A percentile compares a stretch with the other conserved stretches of the same genome.
These are phyloP conservation scores for Danaus melanippus DNA, from an alignment of 1,140 invertebrate species.

Conservation along the genomic window DNA sequence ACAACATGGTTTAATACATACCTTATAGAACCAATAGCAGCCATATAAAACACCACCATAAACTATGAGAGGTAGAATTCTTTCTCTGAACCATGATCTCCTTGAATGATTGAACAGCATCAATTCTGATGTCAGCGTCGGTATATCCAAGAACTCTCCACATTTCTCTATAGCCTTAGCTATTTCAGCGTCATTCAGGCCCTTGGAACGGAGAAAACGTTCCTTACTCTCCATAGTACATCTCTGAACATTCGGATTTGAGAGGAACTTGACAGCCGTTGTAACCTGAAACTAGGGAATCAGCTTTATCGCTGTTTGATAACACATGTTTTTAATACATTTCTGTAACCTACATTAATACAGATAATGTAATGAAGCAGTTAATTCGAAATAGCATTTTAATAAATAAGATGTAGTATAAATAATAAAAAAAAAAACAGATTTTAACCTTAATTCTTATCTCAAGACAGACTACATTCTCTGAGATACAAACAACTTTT, in stretches of 20 bases:
- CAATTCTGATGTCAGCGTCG: conserved; percentile 57
- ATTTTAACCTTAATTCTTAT: too few relatives aligned
- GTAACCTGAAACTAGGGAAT: conserved; percentile 75
- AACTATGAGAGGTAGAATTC: conserved; percentile 78
- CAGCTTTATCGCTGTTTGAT: conserved; percentile 8
- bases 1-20: conserved; percentile 33
- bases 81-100: conserved; percentile 76
- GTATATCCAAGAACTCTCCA: conserved; percentile 43
- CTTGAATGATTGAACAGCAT: conserved; percentile 58
- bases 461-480: too few relatives aligned
- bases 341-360: too few relatives aligned
- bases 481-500: too few relatives aligned
- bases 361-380: too few relatives aligned
- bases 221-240: conserved; percentile 84
- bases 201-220: conserved; percentile 85
- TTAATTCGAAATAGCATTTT: too few relatives aligned
- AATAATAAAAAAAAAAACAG: too few relatives aligned
- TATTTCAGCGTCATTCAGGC: conserved; percentile 85
- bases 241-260: conserved; percentile 84
- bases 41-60: conserved; percentile 81
- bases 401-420: too few relatives aligned
- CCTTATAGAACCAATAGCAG: conserved; percentile 83
- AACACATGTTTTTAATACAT: too few relatives aligned
- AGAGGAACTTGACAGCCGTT: conserved; percentile 89
- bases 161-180: conserved; percentile 78